Conservation (phyloP, 92 coral and sea anemone genomes). For the Porites lobata region DNA sequence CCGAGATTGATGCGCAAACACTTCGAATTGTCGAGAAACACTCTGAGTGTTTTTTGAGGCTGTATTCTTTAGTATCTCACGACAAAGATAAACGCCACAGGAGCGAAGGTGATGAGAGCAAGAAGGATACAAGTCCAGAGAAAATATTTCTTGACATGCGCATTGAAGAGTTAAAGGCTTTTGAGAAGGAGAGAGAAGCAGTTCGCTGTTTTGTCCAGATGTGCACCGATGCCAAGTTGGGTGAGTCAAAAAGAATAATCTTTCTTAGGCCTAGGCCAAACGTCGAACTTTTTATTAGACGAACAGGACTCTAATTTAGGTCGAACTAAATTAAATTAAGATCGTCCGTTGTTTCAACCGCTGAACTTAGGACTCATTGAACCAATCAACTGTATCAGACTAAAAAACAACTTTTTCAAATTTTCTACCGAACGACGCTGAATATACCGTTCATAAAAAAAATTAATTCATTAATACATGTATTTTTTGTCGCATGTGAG, state of each 20-base stretch:
- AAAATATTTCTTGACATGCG: slow-evolving; percentile 35
- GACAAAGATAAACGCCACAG: background rate
- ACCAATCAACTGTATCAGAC: no score
- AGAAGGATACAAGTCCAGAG: slow-evolving; percentile 12
- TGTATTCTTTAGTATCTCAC: background rate
- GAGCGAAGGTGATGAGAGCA: background rate
- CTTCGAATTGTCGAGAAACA: slow-evolving; percentile 43
- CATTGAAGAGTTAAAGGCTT: slow-evolving; percentile 63
- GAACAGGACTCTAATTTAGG: no score
- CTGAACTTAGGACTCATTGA: no score
- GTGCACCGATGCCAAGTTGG: slow-evolving; percentile 42
- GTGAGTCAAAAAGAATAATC: slow-evolving; percentile 16
- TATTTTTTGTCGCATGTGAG: no score
- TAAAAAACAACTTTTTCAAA: no score
- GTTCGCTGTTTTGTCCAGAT: slow-evolving; percentile 47
- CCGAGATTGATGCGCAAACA: slow-evolving; percentile 26
- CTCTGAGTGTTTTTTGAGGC: slow-evolving; percentile 36
- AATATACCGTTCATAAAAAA: no score
- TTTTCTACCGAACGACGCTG: no score
- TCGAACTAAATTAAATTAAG: no score
- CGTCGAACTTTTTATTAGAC: no score
- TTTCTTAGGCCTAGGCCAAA: no score
- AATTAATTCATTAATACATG: no score
- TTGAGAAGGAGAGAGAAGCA: slow-evolving; percentile 54
- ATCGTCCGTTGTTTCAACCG: no score